Evolutionary conservation across 2,797 vertebrate species (phyloP).

Genomic region (Anabas testudineus): DNA sequence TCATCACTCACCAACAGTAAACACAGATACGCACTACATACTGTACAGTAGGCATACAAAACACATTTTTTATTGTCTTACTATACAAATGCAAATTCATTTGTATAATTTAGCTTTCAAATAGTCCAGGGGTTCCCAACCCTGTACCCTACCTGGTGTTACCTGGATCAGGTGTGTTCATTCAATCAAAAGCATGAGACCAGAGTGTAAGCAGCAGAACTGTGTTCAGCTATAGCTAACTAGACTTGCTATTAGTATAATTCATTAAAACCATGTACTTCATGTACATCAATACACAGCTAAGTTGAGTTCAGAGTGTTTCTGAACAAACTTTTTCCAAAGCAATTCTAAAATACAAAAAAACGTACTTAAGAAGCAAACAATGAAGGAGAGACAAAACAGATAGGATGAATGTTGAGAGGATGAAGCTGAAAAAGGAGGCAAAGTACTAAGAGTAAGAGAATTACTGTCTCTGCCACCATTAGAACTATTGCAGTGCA

Average conservation of each 20-base stretch:
- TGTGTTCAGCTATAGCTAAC: slow-evolving; percentile 57
- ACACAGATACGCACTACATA: slow-evolving; percentile 34
- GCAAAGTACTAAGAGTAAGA: neutral
- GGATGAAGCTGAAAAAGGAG: neutral
- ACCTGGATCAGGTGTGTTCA: too few species aligned
- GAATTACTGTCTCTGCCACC: slow-evolving; percentile 13
- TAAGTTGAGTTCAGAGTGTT: slow-evolving; percentile 27
- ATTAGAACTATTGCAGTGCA: slow-evolving; percentile 45
- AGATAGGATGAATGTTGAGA: neutral
- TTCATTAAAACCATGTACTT: too few species aligned
- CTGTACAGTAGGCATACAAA: too few species aligned
- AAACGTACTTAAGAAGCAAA: slow-evolving; percentile 31
- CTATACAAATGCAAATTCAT: too few species aligned
- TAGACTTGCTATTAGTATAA: slow-evolving; percentile 26
- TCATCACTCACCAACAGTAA: slow-evolving; percentile 61
- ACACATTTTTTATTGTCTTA: too few species aligned
- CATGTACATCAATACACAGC: neutral
- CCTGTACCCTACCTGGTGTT: too few species aligned
- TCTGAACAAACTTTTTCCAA: slow-evolving; percentile 22
- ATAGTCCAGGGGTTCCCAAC: too few species aligned
- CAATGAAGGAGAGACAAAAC: slow-evolving; percentile 2
- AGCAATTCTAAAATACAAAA: slow-evolving; percentile 34
- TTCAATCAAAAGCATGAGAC: neutral
- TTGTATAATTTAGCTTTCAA: too few species aligned
- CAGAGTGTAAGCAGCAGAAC: slow-evolving; percentile 28